Base-by-base conservation (phyloP, 2,797 vertebrate species). In the Melanotaenia nigrans region DNA sequence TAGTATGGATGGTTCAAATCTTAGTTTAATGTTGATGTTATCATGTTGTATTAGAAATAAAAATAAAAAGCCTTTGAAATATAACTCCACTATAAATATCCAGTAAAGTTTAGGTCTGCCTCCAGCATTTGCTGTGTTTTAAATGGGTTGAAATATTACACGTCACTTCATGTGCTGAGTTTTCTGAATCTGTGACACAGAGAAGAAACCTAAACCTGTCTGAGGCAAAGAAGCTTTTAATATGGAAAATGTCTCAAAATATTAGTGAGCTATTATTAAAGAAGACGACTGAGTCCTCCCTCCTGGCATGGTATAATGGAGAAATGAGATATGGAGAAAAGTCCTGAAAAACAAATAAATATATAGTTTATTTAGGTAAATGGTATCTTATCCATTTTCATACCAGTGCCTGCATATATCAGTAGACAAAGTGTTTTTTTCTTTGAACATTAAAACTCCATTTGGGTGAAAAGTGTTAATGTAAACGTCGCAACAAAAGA, bases 221-320 rank as follows among this genome's bases (percentile, higher is more conserved):
- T 49, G 47, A 49, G n/a, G n/a, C 1, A n/a, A 49, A n/a, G 5
- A 10, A 49, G 40, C 20, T 22, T 22, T 22, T 49, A 22, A 22
- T 9, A 3, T 10, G 7, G 9, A 49, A 9, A 49, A 10, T 22
- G 20, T n/a, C 40, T 9, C 3, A 22, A n/a, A 49, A 49, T 49
- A 10, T n/a, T 22, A 22, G 20, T 49, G 2, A 49, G n/a, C 18
- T 49, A 3, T 22, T 9, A 9, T n/a, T n/a, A 47, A 4, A 64
- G 24, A 45, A 13, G 20, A 33, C 25, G 32, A 38, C 9, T 54
- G 12, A 33, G 10, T 45, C 18, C 51, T 81, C 68, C 82, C 82
- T 86, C 85, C 89, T 90, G 87, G 85, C 85, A 88, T 85, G 77
- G 69, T 74, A 22, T 16, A 71, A 28, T 59, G 35, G 9, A 32